Conservation (phyloP, 2,888 invertebrate genomes). For the Baronia brevicornis region DNA sequence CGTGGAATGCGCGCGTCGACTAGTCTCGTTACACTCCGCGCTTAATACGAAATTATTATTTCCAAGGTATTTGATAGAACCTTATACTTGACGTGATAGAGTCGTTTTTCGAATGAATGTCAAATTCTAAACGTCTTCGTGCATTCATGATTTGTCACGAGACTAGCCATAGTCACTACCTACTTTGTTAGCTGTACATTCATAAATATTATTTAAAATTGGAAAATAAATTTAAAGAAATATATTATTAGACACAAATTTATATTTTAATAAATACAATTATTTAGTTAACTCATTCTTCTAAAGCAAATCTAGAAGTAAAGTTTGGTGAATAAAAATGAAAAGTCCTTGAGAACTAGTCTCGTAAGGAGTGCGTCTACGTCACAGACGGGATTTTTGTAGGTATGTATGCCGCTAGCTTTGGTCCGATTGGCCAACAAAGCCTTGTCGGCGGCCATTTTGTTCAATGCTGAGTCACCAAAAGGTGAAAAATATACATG, state of each 20-base stretch:
- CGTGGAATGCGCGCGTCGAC: constrained; percentile 73
- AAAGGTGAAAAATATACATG: constrained; percentile 78
- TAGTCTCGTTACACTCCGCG: constrained; percentile 55
- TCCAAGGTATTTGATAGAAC: constrained; percentile 18
- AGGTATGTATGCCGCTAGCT: constrained; percentile 55
- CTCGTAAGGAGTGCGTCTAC: constrained; percentile 69
- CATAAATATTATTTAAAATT: constrained; percentile 51
- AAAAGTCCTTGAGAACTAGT: constrained; percentile 73
- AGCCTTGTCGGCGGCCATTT: constrained; percentile 79
- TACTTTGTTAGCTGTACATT: constrained; percentile 70
- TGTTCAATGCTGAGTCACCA: constrained; percentile 78
- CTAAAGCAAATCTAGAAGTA: constrained; percentile 34
- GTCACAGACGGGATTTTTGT: constrained; percentile 62
- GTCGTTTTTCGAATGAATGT: constrained; percentile 30
- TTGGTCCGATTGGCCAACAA: constrained; percentile 62
- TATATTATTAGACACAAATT: neutral
- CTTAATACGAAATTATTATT: constrained; percentile 37
- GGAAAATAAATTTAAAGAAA: neutral
- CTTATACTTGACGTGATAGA: constrained; percentile 27
- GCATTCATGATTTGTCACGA: constrained; percentile 41
- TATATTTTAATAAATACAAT: neutral
- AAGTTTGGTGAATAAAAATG: constrained; percentile 51
- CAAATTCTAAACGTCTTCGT: constrained; percentile 20
- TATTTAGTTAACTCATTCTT: constrained; percentile 11
- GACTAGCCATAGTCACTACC: constrained; percentile 66